Conservation (phyloP, 2,888 invertebrate genomes). For the Tinea pellionella region DNA sequence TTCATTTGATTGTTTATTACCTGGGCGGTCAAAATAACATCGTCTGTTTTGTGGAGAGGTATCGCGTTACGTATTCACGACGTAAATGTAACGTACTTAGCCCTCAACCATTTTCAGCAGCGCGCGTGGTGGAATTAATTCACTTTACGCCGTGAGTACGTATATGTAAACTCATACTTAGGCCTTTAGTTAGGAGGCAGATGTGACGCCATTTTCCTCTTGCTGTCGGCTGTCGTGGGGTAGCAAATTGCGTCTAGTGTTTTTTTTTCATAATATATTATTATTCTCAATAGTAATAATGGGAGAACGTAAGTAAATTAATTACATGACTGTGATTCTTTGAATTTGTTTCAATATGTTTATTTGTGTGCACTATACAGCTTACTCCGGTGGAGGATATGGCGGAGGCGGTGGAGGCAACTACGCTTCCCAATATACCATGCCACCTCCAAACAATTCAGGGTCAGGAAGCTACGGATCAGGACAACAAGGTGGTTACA, state of each 20-base stretch:
- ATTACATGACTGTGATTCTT: neutral
- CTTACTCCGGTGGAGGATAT: constrained; percentile 22
- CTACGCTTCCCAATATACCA: constrained; percentile 51
- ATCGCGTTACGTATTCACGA: too few species aligned
- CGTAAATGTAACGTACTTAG: too few species aligned
- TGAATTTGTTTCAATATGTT: neutral
- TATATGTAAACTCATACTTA: too few species aligned
- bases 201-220: constrained; percentile 19
- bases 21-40: too few species aligned
- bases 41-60: too few species aligned
- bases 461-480: constrained; percentile 49
- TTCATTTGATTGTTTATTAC: too few species aligned
- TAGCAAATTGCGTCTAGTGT: neutral
- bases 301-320: constrained; percentile 21
- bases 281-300: constrained; percentile 11
- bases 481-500: constrained; percentile 39
- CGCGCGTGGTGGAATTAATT: too few species aligned
- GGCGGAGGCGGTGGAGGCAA: constrained; percentile 26
- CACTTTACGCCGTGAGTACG: too few species aligned
- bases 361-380: constrained; percentile 4
- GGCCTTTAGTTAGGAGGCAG: too few species aligned
- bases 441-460: constrained; percentile 52
- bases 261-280: neutral
- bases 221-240: constrained; percentile 17
- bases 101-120: too few species aligned